These are phyloP conservation scores for Rhegmatorhina hoffmannsi DNA, from an alignment of 2,113 vertebrate genomes.

Conservation along the genomic window DNA sequence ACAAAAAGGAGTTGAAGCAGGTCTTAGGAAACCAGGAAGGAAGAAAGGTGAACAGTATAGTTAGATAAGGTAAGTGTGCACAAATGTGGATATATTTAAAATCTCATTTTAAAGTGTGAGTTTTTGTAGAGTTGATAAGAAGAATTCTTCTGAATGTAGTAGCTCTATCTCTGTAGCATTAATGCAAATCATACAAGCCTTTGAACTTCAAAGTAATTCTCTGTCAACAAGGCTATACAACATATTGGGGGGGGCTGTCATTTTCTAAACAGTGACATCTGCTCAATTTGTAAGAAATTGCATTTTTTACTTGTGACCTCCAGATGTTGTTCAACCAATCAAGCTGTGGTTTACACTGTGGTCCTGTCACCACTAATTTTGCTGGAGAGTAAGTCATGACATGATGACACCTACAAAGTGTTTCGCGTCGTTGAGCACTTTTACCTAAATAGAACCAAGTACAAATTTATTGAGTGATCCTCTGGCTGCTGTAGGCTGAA, in stretches of 20 bases:
- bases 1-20: not conserved
- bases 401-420: not conserved
- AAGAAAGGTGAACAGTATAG: not conserved
- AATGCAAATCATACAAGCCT: not conserved
- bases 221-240: not conserved
- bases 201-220: not conserved
- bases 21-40: not conserved
- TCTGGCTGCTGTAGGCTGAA: not conserved
- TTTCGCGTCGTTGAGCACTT: not conserved
- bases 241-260: not conserved
- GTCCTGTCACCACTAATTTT: not conserved
- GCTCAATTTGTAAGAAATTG: not conserved
- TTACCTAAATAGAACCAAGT: not conserved
- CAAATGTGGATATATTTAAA: not conserved
- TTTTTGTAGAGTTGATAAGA: not conserved
- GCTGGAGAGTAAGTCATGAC: not conserved
- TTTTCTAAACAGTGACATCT: not conserved
- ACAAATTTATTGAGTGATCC: not conserved
- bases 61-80: not conserved
- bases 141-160: not conserved
- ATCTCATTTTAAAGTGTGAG: not conserved
- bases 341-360: not conserved
- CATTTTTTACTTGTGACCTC: not conserved
- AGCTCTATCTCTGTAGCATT: not conserved
- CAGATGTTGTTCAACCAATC: not conserved